Conservation (phyloP, 2,888 invertebrate genomes). For the Oasisia sp. region DNA sequence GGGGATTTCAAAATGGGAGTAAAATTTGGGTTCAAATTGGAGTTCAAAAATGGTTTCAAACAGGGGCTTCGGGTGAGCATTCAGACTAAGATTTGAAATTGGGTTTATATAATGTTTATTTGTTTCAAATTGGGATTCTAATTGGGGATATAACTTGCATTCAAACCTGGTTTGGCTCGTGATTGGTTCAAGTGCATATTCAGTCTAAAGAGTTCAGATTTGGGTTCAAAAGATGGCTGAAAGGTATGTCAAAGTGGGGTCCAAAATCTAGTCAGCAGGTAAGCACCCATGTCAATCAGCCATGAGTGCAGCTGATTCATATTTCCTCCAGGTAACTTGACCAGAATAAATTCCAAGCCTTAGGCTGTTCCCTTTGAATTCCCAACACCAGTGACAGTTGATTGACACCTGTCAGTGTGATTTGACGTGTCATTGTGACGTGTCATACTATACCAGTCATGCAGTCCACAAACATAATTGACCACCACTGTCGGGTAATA, state of each 20-base stretch:
- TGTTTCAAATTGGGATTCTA: not conserved
- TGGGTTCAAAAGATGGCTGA: not conserved
- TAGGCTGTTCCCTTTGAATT: not conserved
- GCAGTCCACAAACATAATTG: not conserved
- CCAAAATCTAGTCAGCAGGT: not conserved
- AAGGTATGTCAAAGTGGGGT: not conserved
- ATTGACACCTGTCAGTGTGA: not conserved
- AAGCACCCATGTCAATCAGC: not conserved
- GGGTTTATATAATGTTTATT: too few relatives aligned
- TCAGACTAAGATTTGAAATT: too few relatives aligned
- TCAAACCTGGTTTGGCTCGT: not conserved
- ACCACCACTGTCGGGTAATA: not conserved
- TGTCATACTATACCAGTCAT: not conserved
- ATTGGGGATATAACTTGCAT: not conserved
- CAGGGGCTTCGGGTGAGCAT: too few relatives aligned
- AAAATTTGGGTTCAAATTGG: not conserved
- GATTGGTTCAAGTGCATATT: not conserved
- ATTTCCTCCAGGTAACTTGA: not conserved
- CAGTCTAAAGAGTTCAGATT: not conserved
- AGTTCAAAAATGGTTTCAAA: not conserved
- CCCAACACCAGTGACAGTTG: not conserved
- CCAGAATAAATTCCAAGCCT: not conserved
- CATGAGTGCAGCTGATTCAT: not conserved
- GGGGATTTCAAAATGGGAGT: not conserved
- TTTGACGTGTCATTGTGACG: not conserved